Conservation (phyloP, 2,113 vertebrate species). For the Uria aalge region DNA sequence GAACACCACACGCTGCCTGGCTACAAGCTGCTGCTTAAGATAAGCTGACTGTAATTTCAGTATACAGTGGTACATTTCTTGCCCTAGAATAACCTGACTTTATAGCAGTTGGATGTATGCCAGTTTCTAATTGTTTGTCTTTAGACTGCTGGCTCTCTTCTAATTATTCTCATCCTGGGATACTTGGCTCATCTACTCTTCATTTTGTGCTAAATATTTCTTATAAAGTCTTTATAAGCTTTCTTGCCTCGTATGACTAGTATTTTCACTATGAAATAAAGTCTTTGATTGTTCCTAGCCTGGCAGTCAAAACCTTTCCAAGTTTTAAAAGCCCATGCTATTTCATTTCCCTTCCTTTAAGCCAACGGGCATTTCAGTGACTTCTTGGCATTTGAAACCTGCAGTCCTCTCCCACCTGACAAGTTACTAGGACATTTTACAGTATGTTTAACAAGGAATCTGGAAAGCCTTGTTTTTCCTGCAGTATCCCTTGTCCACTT, state of each 20-base stretch:
- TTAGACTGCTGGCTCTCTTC: slow-evolving; percentile 56
- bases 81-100: slow-evolving; percentile 58
- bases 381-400: not conserved
- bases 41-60: slow-evolving; percentile 68
- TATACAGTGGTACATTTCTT: slow-evolving; percentile 44
- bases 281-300: slow-evolving; percentile 22
- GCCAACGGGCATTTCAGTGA: not conserved
- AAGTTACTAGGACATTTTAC: not conserved
- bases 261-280: slow-evolving; percentile 19
- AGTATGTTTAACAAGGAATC: not conserved
- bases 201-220: slow-evolving; percentile 44
- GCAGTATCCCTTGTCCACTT: not conserved
- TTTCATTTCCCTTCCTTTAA: not conserved
- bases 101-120: slow-evolving; percentile 55
- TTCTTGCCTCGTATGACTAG: not conserved
- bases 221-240: slow-evolving; percentile 51
- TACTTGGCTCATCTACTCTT: slow-evolving; percentile 36
- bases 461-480: not conserved
- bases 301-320: not conserved
- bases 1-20: slow-evolving; percentile 12
- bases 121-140: slow-evolving; percentile 62
- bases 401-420: not conserved
- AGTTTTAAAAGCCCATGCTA: slow-evolving; percentile 13
- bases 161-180: slow-evolving; percentile 72
- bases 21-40: slow-evolving; percentile 68